Conservation (phyloP, 1,140 invertebrate genomes). For the Cydia strobilella region DNA sequence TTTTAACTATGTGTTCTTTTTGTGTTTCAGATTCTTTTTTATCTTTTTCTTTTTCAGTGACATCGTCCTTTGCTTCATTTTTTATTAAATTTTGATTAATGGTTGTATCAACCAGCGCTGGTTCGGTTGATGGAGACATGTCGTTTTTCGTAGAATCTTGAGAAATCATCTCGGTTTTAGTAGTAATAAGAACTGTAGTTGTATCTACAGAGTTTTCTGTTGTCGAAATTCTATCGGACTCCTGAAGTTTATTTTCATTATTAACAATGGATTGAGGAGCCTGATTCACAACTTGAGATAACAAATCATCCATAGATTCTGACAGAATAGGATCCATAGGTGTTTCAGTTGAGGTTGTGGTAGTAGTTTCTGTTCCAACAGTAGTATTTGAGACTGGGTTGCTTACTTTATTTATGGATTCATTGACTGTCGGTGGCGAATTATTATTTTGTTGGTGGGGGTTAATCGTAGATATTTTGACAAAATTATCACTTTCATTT, state of each 20-base stretch:
- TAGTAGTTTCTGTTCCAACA: conserved; percentile 38
- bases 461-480: conserved; percentile 70
- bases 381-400: conserved; percentile 27
- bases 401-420: conserved; percentile 31
- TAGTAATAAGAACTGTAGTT: conserved; percentile 26
- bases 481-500: conserved; percentile 54
- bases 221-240: conserved; percentile 17
- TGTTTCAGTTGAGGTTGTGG: conserved; percentile 40
- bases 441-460: conserved; percentile 45
- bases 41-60: background rate
- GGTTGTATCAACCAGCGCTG: background rate
- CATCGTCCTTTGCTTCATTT: background rate
- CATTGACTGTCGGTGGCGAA: conserved; percentile 27
- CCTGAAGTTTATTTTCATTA: conserved; percentile 30
- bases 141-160: background rate
- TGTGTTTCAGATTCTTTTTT: background rate
- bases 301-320: conserved; percentile 71
- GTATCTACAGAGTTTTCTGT: conserved; percentile 35
- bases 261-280: conserved; percentile 41
- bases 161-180: conserved; percentile 32
- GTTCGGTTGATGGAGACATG: conserved; percentile 7
- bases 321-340: conserved; percentile 67
- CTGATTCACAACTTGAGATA: conserved; percentile 67
- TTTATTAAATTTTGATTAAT: background rate
- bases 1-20: background rate